phyloP scores from a whole-genome alignment of 2,888 invertebrate species.

The Lasiommata megera region DNA sequence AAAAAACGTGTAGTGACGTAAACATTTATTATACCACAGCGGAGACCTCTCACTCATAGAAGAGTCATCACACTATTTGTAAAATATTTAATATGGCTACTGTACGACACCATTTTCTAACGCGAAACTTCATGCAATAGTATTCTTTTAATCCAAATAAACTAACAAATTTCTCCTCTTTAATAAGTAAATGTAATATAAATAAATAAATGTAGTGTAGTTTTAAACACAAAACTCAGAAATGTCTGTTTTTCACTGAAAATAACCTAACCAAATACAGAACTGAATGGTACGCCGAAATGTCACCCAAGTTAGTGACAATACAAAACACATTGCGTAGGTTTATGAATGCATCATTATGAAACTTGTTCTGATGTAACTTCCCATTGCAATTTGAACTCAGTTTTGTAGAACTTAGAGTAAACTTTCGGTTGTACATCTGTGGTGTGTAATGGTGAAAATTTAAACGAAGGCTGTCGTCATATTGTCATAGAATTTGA shows the following conservation, averaged over 20 bases:
- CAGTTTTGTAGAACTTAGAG: background rate
- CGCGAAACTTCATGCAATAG: too few species aligned
- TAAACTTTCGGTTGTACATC: background rate
- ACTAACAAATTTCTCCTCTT: too few species aligned
- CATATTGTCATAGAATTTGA: constrained; percentile 13
- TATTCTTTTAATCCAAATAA: too few species aligned
- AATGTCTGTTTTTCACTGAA: background rate
- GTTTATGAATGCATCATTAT: constrained; percentile 4
- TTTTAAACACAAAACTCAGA: too few species aligned
- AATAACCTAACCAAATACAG: background rate
- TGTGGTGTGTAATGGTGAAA: background rate
- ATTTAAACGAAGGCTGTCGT: constrained; percentile 7
- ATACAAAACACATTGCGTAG: constrained; percentile 1
- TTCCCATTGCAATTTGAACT: background rate
- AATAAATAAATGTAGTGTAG: too few species aligned
- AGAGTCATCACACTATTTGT: too few species aligned
- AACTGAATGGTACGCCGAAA: background rate
- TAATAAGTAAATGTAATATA: too few species aligned
- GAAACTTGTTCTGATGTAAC: background rate
- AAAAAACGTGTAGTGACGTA: too few species aligned
- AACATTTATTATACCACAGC: too few species aligned
- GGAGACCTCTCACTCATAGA: too few species aligned
- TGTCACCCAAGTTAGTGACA: background rate
- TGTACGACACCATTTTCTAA: too few species aligned
- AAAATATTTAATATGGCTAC: too few species aligned